Evolutionary conservation across 2,888 invertebrate genomes (phyloP), one percentile per base, ranked within the genome.

Genomic region (Leptinotarsa haldemani): DNA sequence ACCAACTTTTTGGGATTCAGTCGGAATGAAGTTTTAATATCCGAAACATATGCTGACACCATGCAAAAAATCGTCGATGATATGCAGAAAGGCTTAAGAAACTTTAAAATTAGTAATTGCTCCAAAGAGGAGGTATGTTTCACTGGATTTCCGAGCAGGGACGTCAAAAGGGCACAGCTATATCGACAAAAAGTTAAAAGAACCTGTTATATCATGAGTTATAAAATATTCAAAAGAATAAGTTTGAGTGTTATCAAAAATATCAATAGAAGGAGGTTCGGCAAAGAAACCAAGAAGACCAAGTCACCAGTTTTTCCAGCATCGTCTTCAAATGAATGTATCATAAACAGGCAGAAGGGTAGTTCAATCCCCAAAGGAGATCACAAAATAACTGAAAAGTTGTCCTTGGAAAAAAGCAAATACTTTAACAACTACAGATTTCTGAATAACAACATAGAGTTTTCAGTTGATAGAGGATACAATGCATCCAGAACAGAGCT

Each of bases 181-280:
- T 30, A 66, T 12, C 20, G 65, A n/a, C 30, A 66, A 22, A 61
- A 65, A 9, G 30, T 69, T 18, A 15, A 69, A 53, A 65, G 64
- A 65, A 25, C 53, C 4, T 69, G 53, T 40, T 61, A 69, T 13
- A 47, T 47, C 16, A 64, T 65, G 5, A 65, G 76, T 9, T 67
- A n/a, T 25, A 70, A 68, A 20, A 64, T 76, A 40, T 75, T 67
- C 25, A 74, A 74, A 70, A 71, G 50, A 20, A 66, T 73, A 16
- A 68, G 69, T 22, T n/a, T 69, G n/a, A 66, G 71, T 61, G 16
- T 30, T 13, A 40, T 9, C 20, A 50, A 61, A 3, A 63, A 61
- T 52, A 20, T 25, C 4, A 48, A 50, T 16, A 65, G 18, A 72
- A 61, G 58, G 25, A n/a, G 40, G 4, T 16, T 61, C 9, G 40